Evolutionary conservation across 2,797 vertebrate species (phyloP), one percentile per base, ranked within the genome.

Genomic region (Peromyscus nudipes): DNA sequence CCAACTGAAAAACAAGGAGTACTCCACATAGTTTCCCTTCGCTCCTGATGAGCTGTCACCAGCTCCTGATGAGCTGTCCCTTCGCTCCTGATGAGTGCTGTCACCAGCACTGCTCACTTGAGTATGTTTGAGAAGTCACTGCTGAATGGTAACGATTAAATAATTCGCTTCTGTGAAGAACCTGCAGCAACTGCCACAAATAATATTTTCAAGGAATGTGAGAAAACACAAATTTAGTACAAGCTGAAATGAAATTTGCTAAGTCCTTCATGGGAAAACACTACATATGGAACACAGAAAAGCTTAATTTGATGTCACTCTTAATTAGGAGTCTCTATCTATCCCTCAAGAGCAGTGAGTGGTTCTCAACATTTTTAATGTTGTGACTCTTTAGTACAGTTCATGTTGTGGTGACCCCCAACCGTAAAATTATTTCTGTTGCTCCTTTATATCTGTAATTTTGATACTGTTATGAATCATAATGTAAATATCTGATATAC

Each of bases 181-280:
- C 21, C 13, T 37, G 2, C 11, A 73, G 16, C 31, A 81, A 69
- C 0, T 80, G 57, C 8, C 21, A 69, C 1, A 82, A 34, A 21
- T 55, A 67, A 93, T 79, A 73, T 91, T 65, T 94, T 90, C 43
- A 64, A 69, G 85, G 37, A 67, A 34, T 1, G 27, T 84, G 4
- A 85, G 34, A 65, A 92, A 79, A 85, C 8, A 60, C 52, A 80
- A 84, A 83, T 73, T 91, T 27, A 95, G 19, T 73, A 77, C 31
- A 85, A 76, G 49, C 17, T 81, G 60, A 76, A 6, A 37, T 62
- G 27, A 7, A 79, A 84, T 84, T 93, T 37, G 4, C 27, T 57
- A 49, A 43, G 31, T 60, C 21, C 14, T 11, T 91, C 52, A 71
- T 34, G 82, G 31, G 10, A 21, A 4, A 40, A 80, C 83, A 57